Percentiles rank a stretch among this genome's conserved stretches.
phyloP scores from a whole-genome alignment of 2,113 vertebrate genomes.

The Corythornis cristatus region DNA sequence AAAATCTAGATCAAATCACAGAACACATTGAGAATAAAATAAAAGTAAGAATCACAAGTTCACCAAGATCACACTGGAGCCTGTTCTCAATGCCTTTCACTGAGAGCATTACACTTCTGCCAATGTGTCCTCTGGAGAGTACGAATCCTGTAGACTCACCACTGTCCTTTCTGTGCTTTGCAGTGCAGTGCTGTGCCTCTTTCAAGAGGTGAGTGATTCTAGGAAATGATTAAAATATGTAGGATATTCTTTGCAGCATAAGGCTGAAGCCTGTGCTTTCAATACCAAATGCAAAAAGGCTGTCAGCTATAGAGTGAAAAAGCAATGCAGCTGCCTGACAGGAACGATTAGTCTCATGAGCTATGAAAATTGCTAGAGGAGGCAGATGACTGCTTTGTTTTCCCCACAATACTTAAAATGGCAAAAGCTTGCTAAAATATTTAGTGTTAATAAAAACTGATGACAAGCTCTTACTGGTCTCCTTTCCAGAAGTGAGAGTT shows the following conservation, averaged over 20 bases:
- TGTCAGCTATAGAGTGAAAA: background rate
- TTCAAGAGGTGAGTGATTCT: conserved; percentile 27
- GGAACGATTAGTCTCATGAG: background rate
- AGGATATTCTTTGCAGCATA: background rate
- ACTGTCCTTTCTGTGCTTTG: background rate
- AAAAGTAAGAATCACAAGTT: background rate
- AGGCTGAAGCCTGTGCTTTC: background rate
- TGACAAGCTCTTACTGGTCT: background rate
- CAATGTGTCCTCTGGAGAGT: background rate
- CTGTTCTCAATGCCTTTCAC: background rate
- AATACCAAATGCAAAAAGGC: background rate
- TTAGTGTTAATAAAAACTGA: conserved; percentile 26
- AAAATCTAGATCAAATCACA: background rate
- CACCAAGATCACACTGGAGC: background rate
- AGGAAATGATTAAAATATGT: conserved; percentile 45
- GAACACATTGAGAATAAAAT: background rate
- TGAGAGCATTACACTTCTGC: background rate
- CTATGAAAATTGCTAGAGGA: background rate
- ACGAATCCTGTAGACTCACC: background rate
- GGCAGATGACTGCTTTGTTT: conserved; percentile 22
- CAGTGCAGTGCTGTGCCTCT: background rate
- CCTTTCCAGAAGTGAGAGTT: background rate
- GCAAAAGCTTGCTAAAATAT: conserved; percentile 30
- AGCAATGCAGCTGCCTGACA: background rate
- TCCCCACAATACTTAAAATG: conserved; percentile 17